These are phyloP conservation scores for Aptenodytes forsteri DNA, from an alignment of 2,113 vertebrate genomes.

Conservation along the genomic window DNA sequence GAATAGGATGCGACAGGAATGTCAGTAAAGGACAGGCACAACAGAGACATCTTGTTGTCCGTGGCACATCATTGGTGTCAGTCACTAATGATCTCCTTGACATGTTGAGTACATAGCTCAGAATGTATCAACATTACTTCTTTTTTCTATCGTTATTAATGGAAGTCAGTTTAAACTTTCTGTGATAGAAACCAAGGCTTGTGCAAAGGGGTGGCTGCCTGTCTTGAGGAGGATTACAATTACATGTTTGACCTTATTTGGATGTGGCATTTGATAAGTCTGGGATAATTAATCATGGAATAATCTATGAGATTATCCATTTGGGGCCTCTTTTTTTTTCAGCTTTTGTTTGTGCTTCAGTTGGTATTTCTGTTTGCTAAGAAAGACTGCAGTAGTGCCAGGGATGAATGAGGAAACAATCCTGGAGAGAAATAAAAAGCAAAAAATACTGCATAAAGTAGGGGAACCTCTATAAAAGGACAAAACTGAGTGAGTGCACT, in stretches of 20 bases:
- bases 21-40: background rate
- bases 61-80: conserved; percentile 31
- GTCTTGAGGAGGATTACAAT: background rate
- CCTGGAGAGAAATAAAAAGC: conserved; percentile 6
- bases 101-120: background rate
- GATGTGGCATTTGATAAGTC: conserved; percentile 33
- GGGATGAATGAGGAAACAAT: background rate
- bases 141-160: background rate
- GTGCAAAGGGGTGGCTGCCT: background rate
- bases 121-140: background rate
- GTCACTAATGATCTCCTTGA: conserved; percentile 17
- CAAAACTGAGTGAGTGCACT: background rate
- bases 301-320: conserved; percentile 29
- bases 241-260: conserved; percentile 34
- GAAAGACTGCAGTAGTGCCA: background rate
- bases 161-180: background rate
- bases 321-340: background rate
- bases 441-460: background rate
- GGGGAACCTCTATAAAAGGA: conserved; percentile 44
- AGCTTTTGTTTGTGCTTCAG: conserved; percentile 12
- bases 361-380: conserved; percentile 6
- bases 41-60: conserved; percentile 15
- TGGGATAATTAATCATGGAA: conserved; percentile 15
- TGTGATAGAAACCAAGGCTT: background rate
- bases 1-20: conserved; percentile 21